Base-by-base conservation (phyloP, 2,113 vertebrate genomes). In the Lagenorhynchus albirostris region DNA sequence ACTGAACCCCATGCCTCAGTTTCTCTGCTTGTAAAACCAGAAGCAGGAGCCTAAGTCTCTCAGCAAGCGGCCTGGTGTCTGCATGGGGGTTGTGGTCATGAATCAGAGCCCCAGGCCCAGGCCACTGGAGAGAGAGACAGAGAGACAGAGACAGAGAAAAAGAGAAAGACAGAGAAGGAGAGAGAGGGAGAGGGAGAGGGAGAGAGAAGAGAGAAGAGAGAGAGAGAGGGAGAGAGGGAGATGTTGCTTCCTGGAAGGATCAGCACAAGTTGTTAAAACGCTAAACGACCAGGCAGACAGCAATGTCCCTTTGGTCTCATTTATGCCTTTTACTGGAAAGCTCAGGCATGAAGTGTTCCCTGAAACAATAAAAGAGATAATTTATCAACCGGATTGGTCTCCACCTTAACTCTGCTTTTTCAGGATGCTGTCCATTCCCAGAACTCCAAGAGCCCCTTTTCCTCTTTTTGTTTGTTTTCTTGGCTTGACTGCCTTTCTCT, bases 301-400 rank as follows among this genome's bases (percentile, higher is more conserved):
- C 86, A 71, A 8, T 29, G 26, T 73, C 74, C 86, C 65, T 26
- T n/a, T 33, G 29, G 89, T 60, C 67, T 74, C 36, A 0, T 65
- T 83, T 29, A 41, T 92, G 82, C 15, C 2, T 93, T 96, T 97
- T 94, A 88, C 79, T 91, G 77, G 89, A 95, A 96, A 0, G 1
- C 60, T 71, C 50, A 65, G 82, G 68, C 63, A n/a, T 31, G 62
- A 80, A 77, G 26, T 1, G 4, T 94, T 96, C 89, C 67, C 83
- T 89, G 82, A 83, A 94, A 92, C 58, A 63, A 92, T 92, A 68
- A 91, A 94, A 94, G 84, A 55, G 81, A 71, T 44, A 47, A 89
- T 68, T 76, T 77, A 33, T 79, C 81, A 36, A 50, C 25, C 33
- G 8, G 65, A 53, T 60, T 71, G 17, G 2, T 50, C 68, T 65